Evolutionary conservation across 2,888 invertebrate genomes (phyloP).

Genomic region (Lithophane ornitopus): DNA sequence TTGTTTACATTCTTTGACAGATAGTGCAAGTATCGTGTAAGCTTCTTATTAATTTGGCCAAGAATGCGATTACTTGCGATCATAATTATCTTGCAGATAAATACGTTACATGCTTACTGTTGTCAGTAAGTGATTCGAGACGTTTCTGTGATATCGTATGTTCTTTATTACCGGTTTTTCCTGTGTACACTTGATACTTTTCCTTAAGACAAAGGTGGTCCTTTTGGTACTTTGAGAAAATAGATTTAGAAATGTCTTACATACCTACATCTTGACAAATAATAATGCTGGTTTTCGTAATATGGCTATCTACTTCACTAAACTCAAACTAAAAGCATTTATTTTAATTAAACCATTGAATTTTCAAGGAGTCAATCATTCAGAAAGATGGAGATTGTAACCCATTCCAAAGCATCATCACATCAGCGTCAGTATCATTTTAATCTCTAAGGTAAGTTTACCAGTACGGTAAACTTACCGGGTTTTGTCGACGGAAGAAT

Average conservation of each 20-base stretch:
- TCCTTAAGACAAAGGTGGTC: background rate
- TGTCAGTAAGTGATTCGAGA: slow-evolving; percentile 31
- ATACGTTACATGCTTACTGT: background rate
- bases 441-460: background rate
- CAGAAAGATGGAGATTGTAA: background rate
- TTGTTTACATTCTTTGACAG: slow-evolving; percentile 66
- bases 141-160: slow-evolving; percentile 20
- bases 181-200: background rate
- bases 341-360: background rate
- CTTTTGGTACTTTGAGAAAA: background rate
- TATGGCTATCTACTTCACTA: background rate
- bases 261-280: background rate
- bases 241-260: no score
- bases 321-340: background rate
- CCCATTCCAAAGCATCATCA: background rate
- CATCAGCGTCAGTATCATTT: background rate
- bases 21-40: slow-evolving; percentile 47
- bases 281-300: background rate
- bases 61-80: slow-evolving; percentile 46
- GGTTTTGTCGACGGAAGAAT: no score
- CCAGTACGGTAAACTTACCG: no score
- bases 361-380: background rate
- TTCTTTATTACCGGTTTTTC: background rate
- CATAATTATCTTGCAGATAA: slow-evolving; percentile 41
- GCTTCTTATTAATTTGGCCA: slow-evolving; percentile 52